These are phyloP conservation scores for Hofmannophila pseudospretella DNA, from an alignment of 2,888 invertebrate genomes.

Conservation along the genomic window DNA sequence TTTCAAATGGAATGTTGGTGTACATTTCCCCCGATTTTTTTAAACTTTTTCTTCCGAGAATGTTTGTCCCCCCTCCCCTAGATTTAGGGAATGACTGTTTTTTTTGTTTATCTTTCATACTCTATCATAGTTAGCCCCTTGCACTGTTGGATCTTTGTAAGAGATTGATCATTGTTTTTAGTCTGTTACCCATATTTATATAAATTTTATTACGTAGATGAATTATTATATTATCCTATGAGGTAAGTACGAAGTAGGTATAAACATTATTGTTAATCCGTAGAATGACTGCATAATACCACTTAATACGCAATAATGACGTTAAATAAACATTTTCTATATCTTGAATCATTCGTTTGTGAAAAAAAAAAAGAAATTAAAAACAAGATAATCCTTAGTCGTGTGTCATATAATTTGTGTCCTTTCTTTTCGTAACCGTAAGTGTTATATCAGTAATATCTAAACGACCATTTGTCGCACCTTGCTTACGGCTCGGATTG, in stretches of 20 bases:
- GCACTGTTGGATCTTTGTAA: constrained; percentile 56
- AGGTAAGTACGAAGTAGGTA: constrained; percentile 45
- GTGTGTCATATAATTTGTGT: no score
- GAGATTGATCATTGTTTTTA: constrained; percentile 64
- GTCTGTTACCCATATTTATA: constrained; percentile 22
- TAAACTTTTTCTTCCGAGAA: constrained; percentile 66
- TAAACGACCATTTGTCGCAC: no score
- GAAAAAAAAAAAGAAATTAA: no score
- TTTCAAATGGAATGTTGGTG: constrained; percentile 84
- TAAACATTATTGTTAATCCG: constrained; percentile 17
- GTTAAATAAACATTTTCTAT: neutral
- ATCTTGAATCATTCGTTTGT: no score
- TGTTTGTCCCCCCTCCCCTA: constrained; percentile 74
- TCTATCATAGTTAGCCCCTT: constrained; percentile 62
- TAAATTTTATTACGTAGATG: no score
- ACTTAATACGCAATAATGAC: neutral
- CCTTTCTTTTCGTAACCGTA: no score
- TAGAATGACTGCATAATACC: constrained; percentile 39
- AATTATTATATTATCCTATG: no score
- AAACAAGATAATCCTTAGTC: no score
- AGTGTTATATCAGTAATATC: no score
- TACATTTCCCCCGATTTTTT: constrained; percentile 65
- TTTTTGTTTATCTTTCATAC: constrained; percentile 47
- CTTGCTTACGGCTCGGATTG: no score
- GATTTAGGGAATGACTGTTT: constrained; percentile 70